Conservation (phyloP, 2,797 vertebrate genomes). For the Setipinna tenuifilis region DNA sequence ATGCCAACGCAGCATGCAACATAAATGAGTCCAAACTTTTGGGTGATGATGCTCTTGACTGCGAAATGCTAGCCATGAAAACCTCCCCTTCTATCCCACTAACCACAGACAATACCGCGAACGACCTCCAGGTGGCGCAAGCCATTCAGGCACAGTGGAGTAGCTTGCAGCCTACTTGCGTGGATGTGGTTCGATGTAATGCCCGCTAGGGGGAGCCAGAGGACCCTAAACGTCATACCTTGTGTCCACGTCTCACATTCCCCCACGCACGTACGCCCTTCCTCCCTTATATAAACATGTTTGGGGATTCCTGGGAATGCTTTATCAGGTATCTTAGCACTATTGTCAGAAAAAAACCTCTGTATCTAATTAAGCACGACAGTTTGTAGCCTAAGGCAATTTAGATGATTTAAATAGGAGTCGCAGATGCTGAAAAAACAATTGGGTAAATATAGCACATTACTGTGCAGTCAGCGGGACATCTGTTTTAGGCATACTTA, state of each 20-base stretch:
- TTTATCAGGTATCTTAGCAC: background rate
- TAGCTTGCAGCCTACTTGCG: background rate
- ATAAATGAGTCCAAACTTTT: too few relatives aligned
- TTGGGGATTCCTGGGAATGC: background rate
- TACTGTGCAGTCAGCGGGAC: background rate
- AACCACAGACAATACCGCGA: background rate
- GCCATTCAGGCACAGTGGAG: background rate
- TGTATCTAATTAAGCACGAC: background rate
- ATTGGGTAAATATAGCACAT: slow-evolving; percentile 2
- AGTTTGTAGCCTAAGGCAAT: background rate
- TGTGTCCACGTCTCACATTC: background rate
- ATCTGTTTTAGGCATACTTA: background rate
- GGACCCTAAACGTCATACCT: background rate
- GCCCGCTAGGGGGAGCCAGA: background rate
- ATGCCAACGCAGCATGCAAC: too few relatives aligned
- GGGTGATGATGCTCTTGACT: too few relatives aligned
- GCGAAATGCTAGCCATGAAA: too few relatives aligned
- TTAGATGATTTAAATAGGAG: background rate
- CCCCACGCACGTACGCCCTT: background rate
- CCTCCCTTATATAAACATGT: background rate
- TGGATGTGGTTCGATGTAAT: background rate
- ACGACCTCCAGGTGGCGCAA: background rate
- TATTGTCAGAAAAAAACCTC: background rate
- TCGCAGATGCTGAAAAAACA: background rate
- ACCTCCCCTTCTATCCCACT: too few relatives aligned